A percentile compares a stretch with the other conserved stretches of the same genome.
These are phyloP conservation scores for Beris morrisii DNA, from an alignment of 2,888 invertebrate genomes.

Conservation along the genomic window DNA sequence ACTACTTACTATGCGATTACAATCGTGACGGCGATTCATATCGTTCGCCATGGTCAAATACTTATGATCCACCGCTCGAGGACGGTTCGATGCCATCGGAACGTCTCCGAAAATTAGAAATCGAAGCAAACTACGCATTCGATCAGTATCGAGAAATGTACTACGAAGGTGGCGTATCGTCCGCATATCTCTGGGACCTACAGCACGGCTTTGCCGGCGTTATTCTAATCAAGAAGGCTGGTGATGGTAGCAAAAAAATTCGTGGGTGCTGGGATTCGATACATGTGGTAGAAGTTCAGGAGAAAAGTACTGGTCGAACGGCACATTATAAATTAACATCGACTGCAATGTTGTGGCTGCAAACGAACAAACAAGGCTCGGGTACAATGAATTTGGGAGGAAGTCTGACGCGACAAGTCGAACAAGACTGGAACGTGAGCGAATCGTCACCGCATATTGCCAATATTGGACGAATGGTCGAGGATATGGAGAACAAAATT, in stretches of 20 bases:
- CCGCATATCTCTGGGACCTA: conserved; percentile 98
- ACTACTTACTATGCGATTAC: conserved; percentile 97
- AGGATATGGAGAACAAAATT: conserved; percentile 99
- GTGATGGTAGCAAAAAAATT: conserved; percentile 97
- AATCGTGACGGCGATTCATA: conserved; percentile 99
- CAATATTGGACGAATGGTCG: conserved; percentile 98
- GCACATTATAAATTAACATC: conserved; percentile 99
- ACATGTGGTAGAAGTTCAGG: conserved; percentile 98
- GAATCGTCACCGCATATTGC: conserved; percentile 97
- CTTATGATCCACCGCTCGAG: conserved; percentile 95
- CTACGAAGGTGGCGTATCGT: conserved; percentile 98
- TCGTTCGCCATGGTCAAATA: conserved; percentile 98
- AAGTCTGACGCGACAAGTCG: conserved; percentile 94
- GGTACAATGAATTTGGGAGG: conserved; percentile 99
- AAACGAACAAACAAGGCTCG: conserved; percentile 94
- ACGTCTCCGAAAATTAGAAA: conserved; percentile 88
- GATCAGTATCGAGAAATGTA: conserved; percentile 99
- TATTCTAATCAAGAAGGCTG: conserved; percentile 97
- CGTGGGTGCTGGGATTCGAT: conserved; percentile 99
- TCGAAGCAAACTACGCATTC: conserved; percentile 98
- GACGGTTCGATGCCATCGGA: conserved; percentile 99
- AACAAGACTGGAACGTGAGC: conserved; percentile 86
- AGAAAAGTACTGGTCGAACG: conserved; percentile 89
- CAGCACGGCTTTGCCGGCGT: conserved; percentile 98
- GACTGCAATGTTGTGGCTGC: conserved; percentile 99